Evolutionary conservation across 2,888 invertebrate species (phyloP).

Genomic region (Drosophila phalerata): DNA sequence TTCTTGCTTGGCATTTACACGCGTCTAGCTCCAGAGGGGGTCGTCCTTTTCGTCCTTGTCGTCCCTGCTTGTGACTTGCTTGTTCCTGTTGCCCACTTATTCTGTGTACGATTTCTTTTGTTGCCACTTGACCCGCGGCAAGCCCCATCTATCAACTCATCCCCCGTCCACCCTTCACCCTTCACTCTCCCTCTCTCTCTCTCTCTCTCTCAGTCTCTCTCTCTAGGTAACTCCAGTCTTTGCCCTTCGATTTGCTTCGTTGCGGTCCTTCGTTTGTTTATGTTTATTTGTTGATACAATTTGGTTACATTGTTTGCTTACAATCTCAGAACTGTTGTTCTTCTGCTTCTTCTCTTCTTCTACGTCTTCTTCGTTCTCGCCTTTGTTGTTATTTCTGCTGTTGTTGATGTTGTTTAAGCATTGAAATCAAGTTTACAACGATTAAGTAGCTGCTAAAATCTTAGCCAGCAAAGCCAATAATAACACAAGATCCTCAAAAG

Average conservation of each 20-base stretch:
- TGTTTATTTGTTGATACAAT: slow-evolving; percentile 80
- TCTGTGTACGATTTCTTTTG: slow-evolving; percentile 67
- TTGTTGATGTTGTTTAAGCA: slow-evolving; percentile 38
- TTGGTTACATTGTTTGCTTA: slow-evolving; percentile 80
- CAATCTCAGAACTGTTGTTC: slow-evolving; percentile 63
- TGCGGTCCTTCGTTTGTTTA: slow-evolving; percentile 73
- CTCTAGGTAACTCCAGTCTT: slow-evolving; percentile 14
- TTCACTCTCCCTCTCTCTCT: not conserved
- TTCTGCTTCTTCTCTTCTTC: slow-evolving; percentile 29
- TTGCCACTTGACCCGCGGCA: slow-evolving; percentile 73
- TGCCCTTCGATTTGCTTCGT: slow-evolving; percentile 41
- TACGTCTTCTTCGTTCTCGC: slow-evolving; percentile 13
- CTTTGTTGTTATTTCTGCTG: slow-evolving; percentile 15
- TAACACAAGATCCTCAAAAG: slow-evolving; percentile 46
- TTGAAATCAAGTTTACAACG: slow-evolving; percentile 73
- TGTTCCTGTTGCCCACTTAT: slow-evolving; percentile 45
- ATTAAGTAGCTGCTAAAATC: slow-evolving; percentile 75
- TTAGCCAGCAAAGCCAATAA: slow-evolving; percentile 53
- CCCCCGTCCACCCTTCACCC: slow-evolving; percentile 1
- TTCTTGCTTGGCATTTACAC: slow-evolving; percentile 74
- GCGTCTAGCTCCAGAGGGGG: slow-evolving; percentile 44
- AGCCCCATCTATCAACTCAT: slow-evolving; percentile 36
- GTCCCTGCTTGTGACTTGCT: slow-evolving; percentile 11
- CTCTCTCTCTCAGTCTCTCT: not conserved
- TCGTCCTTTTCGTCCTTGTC: slow-evolving; percentile 19